phyloP scores from a whole-genome alignment of 2,797 vertebrate species.

The Diplodus sargus region DNA sequence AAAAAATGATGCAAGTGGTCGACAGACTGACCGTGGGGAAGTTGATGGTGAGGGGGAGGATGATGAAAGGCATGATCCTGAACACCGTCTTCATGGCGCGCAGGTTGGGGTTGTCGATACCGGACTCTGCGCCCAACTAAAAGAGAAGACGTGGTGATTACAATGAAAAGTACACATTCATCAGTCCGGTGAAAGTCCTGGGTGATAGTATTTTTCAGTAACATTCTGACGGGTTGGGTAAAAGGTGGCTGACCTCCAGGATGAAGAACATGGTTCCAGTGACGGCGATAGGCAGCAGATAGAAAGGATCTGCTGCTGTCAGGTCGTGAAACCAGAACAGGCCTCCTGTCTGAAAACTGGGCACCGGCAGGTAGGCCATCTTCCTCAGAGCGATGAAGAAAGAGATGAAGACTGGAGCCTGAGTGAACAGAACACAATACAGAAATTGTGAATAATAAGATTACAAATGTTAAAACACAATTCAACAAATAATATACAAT shows the following conservation, averaged over 20 bases:
- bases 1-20: background rate
- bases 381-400: slow-evolving; percentile 93
- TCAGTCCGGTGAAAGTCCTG: background rate
- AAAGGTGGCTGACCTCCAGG: slow-evolving; percentile 84
- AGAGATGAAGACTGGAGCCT: slow-evolving; percentile 92
- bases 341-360: slow-evolving; percentile 91
- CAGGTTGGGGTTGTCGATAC: slow-evolving; percentile 89
- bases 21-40: slow-evolving; percentile 88
- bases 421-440: slow-evolving; percentile 2
- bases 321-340: slow-evolving; percentile 90
- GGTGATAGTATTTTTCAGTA: background rate
- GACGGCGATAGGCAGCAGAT: slow-evolving; percentile 86
- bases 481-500: background rate
- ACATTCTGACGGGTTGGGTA: background rate
- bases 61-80: slow-evolving; percentile 88
- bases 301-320: slow-evolving; percentile 87
- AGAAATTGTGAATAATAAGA: background rate
- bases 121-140: slow-evolving; percentile 91
- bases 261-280: slow-evolving; percentile 90
- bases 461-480: background rate
- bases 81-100: slow-evolving; percentile 88
- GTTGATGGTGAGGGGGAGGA: slow-evolving; percentile 90
- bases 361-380: slow-evolving; percentile 92
- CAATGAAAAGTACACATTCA: background rate
- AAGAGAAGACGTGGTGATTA: background rate